Evolutionary conservation across 2,888 invertebrate species (phyloP).

Genomic region (Dorcus parallelipipedus): DNA sequence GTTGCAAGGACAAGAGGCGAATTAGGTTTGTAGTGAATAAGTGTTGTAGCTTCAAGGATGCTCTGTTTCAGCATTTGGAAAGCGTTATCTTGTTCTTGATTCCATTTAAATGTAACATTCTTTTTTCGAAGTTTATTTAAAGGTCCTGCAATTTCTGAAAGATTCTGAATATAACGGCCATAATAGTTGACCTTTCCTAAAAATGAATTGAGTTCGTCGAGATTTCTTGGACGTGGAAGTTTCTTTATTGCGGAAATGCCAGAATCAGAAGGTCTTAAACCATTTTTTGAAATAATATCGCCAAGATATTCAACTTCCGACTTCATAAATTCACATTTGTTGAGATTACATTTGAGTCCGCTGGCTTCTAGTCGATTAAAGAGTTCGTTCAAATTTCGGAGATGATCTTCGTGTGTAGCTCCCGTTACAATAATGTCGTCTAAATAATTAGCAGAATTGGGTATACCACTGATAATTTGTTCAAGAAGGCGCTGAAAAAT

Average conservation of each 20-base stretch:
- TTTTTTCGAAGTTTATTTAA: neutral
- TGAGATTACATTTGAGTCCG: neutral
- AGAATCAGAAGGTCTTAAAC: neutral
- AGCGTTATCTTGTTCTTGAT: neutral
- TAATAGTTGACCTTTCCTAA: neutral
- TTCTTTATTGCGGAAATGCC: neutral
- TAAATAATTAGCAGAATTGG: neutral
- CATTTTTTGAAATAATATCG: neutral
- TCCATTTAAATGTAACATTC: neutral
- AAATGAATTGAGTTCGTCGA: neutral
- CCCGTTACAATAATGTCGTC: neutral
- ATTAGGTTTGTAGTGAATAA: neutral
- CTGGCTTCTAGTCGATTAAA: neutral
- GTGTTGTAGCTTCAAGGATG: neutral
- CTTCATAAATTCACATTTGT: too few relatives aligned
- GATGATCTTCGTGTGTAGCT: neutral
- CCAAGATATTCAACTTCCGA: too few relatives aligned
- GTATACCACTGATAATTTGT: neutral
- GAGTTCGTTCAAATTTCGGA: neutral
- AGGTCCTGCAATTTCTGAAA: neutral
- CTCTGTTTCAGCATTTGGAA: neutral
- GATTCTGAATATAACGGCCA: neutral
- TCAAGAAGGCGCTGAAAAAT: neutral
- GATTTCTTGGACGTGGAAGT: neutral
- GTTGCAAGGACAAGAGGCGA: neutral